Conservation (phyloP, 1,140 invertebrate genomes). For the Drosophila murphyi region DNA sequence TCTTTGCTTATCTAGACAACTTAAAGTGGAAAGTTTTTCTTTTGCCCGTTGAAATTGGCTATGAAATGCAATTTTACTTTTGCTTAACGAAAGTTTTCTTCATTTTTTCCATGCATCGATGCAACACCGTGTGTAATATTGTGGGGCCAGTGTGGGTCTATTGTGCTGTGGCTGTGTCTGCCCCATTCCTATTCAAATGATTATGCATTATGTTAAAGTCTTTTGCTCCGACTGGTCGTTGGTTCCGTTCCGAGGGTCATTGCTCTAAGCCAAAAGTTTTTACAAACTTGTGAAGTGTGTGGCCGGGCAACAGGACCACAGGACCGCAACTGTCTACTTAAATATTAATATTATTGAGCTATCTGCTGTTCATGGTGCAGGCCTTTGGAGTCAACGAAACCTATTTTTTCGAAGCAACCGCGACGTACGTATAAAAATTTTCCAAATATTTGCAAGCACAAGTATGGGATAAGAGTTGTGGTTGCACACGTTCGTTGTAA, state of each 20-base stretch:
- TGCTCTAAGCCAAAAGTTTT: constrained; percentile 53
- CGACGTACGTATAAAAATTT: constrained; percentile 9
- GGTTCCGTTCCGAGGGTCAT: constrained; percentile 37
- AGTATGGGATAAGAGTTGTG: constrained; percentile 11
- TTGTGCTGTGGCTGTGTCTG: not conserved
- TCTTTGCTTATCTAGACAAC: constrained; percentile 53
- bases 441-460: constrained; percentile 21
- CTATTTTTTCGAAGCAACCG: not conserved
- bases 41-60: constrained; percentile 55
- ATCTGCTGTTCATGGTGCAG: constrained; percentile 32
- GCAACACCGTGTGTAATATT: constrained; percentile 55
- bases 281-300: constrained; percentile 40
- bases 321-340: constrained; percentile 44
- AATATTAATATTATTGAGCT: constrained; percentile 72
- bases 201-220: constrained; percentile 71
- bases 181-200: constrained; percentile 77
- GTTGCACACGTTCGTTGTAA: constrained; percentile 23
- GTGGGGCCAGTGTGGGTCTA: constrained; percentile 15
- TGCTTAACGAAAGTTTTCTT: constrained; percentile 45
- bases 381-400: constrained; percentile 45
- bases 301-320: not conserved
- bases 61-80: constrained; percentile 68
- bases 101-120: constrained; percentile 13
- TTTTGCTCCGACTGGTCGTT: constrained; percentile 23
- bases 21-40: constrained; percentile 54